phyloP scores from a whole-genome alignment of 1,140 invertebrate genomes.

The Ooceraea biroi region DNA sequence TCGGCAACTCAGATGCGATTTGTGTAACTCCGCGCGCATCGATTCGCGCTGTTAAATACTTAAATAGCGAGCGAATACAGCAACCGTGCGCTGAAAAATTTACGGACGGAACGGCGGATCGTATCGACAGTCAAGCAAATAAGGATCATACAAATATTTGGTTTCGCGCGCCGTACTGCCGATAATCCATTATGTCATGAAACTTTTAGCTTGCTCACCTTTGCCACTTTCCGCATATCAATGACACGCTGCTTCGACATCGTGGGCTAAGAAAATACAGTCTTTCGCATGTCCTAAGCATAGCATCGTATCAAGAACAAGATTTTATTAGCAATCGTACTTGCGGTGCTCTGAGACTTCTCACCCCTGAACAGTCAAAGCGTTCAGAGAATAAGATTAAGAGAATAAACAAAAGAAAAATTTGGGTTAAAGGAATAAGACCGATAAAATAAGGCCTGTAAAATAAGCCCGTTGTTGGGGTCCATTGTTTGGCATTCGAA shows the following conservation, averaged over 20 bases:
- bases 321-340: neutral
- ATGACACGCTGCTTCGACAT: slow-evolving; percentile 18
- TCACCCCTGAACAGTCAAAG: neutral
- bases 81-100: slow-evolving; percentile 40
- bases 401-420: too few relatives aligned
- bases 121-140: slow-evolving; percentile 58
- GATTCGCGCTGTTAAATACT: slow-evolving; percentile 54
- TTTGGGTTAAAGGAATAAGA: too few relatives aligned
- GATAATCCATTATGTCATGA: slow-evolving; percentile 60
- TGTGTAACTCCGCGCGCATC: slow-evolving; percentile 13
- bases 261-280: slow-evolving; percentile 33
- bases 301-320: neutral
- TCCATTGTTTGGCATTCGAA: neutral
- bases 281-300: neutral
- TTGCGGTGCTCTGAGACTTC: neutral
- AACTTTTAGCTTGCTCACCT: slow-evolving; percentile 36
- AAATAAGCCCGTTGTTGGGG: too few relatives aligned
- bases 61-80: slow-evolving; percentile 35
- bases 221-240: neutral
- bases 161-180: slow-evolving; percentile 41
- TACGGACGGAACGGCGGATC: slow-evolving; percentile 17
- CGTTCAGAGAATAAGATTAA: too few relatives aligned
- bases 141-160: slow-evolving; percentile 57
- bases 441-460: too few relatives aligned
- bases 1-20: neutral